Evolutionary conservation across 2,888 invertebrate species (phyloP).

Genomic region (Monochamus alternatus): DNA sequence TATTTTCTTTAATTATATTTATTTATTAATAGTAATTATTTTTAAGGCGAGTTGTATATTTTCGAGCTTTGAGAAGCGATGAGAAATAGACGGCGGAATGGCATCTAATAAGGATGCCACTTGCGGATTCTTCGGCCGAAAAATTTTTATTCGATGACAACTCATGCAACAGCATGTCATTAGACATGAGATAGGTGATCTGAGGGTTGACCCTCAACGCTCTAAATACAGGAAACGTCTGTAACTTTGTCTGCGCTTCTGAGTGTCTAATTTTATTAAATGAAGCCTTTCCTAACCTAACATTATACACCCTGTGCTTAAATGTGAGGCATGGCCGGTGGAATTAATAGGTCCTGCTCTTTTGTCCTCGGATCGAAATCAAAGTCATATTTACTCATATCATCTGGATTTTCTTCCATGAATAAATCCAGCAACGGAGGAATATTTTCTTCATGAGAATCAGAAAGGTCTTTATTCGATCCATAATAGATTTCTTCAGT

Average conservation of each 20-base stretch:
- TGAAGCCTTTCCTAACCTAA: conserved; percentile 37
- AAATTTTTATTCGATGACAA: not conserved
- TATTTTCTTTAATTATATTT: not conserved
- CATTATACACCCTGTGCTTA: conserved; percentile 8
- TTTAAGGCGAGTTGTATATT: not conserved
- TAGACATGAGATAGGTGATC: not conserved
- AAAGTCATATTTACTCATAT: not conserved
- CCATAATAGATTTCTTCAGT: not conserved
- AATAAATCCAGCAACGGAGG: conserved; percentile 3
- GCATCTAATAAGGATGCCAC: no score
- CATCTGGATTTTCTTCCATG: not conserved
- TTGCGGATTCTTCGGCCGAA: no score
- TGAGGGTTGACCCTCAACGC: not conserved
- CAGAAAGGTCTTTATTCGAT: not conserved
- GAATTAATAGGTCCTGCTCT: not conserved
- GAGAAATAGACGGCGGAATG: no score
- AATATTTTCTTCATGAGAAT: not conserved
- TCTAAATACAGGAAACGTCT: conserved; percentile 45
- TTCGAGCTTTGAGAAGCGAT: not conserved
- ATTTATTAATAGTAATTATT: not conserved
- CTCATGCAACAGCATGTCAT: not conserved
- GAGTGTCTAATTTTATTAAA: conserved; percentile 42
- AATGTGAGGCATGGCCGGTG: conserved; percentile 33
- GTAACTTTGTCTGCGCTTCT: conserved; percentile 43
- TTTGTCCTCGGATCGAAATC: conserved; percentile 20